Conservation (phyloP, 2,888 invertebrate species). For the Conistra vaccinii region DNA sequence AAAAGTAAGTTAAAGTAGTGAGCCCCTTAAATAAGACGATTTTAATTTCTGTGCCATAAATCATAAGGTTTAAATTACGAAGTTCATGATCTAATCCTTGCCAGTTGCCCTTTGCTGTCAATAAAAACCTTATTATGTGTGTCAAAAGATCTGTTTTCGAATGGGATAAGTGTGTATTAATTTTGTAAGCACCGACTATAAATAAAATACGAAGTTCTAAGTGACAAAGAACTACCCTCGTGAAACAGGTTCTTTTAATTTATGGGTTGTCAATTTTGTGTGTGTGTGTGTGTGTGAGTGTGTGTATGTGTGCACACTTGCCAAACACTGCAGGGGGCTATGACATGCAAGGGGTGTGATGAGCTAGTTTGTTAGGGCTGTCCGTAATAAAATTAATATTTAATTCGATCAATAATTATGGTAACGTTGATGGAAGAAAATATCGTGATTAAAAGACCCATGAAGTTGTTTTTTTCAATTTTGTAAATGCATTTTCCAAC, state of each 20-base stretch:
- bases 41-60: slow-evolving; percentile 63
- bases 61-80: slow-evolving; percentile 67
- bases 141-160: slow-evolving; percentile 26
- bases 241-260: slow-evolving; percentile 88
- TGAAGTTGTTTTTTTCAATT: not conserved
- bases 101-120: slow-evolving; percentile 21
- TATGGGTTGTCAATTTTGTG: slow-evolving; percentile 84
- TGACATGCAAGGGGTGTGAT: slow-evolving; percentile 84
- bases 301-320: slow-evolving; percentile 78
- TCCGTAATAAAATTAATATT: slow-evolving; percentile 25
- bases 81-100: slow-evolving; percentile 59
- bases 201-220: slow-evolving; percentile 70
- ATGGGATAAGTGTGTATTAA: slow-evolving; percentile 11
- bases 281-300: slow-evolving; percentile 63
- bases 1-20: slow-evolving; percentile 35
- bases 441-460: not conserved
- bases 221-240: slow-evolving; percentile 83
- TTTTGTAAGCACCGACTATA: slow-evolving; percentile 57
- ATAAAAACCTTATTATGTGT: slow-evolving; percentile 12
- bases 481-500: not conserved
- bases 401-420: not conserved
- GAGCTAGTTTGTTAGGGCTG: slow-evolving; percentile 80
- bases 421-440: not conserved
- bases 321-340: slow-evolving; percentile 83
- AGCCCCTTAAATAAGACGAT: slow-evolving; percentile 42